Conservation (phyloP, 2,888 invertebrate species). For the Drosophila falleni region DNA sequence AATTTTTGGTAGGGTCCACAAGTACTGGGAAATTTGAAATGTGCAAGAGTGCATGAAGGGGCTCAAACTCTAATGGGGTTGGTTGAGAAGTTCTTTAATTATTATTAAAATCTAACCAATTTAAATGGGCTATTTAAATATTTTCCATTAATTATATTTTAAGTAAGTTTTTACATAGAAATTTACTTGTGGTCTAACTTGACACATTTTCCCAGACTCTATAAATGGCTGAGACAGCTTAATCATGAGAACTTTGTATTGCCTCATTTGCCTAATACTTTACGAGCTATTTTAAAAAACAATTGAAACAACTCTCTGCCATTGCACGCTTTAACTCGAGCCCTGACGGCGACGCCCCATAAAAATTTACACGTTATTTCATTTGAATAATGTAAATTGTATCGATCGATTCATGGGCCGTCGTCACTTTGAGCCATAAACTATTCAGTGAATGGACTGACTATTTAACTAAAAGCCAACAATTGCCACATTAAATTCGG, state of each 20-base stretch:
- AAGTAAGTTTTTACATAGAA: neutral
- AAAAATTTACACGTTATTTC: conserved; percentile 26
- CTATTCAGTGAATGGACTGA: conserved; percentile 15
- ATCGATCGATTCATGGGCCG: conserved; percentile 37
- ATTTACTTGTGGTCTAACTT: neutral
- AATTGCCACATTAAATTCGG: conserved; percentile 37
- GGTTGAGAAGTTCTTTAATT: conserved; percentile 15
- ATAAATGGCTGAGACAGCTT: neutral
- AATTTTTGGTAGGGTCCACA: neutral
- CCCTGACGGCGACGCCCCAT: conserved; percentile 5
- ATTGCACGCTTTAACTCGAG: neutral
- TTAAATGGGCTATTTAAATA: neutral
- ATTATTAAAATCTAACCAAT: neutral
- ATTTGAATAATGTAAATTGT: conserved; percentile 46
- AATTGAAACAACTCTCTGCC: conserved; percentile 1
- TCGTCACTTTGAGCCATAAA: neutral
- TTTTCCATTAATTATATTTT: neutral
- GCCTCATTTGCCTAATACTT: conserved; percentile 16
- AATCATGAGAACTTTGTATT: neutral
- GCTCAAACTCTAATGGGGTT: conserved; percentile 1
- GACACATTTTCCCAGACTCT: neutral
- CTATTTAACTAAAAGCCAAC: conserved; percentile 29
- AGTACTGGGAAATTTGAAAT: conserved; percentile 31
- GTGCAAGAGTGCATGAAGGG: conserved; percentile 7
- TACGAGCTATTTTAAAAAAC: conserved; percentile 8